phyloP scores from a whole-genome alignment of 2,797 vertebrate genomes.

The Coccyzus lansbergi region DNA sequence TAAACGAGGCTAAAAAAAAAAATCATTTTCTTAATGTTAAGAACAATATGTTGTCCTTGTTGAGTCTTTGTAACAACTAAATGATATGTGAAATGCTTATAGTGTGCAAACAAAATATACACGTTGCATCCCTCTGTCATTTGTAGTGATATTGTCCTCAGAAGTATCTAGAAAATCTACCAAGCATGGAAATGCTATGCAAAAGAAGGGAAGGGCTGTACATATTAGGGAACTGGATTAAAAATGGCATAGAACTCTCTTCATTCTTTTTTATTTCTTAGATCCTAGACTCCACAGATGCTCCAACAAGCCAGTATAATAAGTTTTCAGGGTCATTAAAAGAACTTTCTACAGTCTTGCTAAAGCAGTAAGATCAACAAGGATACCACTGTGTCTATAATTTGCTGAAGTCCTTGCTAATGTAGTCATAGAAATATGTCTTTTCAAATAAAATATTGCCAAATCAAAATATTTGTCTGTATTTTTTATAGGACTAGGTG shows the following conservation, averaged over 20 bases:
- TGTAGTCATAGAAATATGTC: neutral
- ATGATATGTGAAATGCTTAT: neutral
- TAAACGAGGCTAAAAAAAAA: neutral
- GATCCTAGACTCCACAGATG: neutral
- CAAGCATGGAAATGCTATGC: neutral
- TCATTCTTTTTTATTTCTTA: neutral
- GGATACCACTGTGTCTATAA: neutral
- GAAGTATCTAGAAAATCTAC: neutral
- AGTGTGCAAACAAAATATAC: neutral
- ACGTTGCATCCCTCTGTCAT: neutral
- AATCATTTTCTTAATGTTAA: neutral
- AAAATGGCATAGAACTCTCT: neutral
- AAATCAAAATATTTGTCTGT: neutral
- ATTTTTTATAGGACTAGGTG: neutral
- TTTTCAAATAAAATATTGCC: neutral
- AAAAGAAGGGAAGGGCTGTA: neutral
- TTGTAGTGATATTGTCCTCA: neutral
- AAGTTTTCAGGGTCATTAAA: neutral
- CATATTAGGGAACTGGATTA: neutral
- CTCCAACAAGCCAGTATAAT: neutral
- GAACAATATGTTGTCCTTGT: neutral
- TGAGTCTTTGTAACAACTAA: neutral
- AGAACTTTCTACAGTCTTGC: neutral
- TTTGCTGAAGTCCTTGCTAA: neutral
- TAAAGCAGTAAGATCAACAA: neutral